phyloP scores from a whole-genome alignment of 1,140 invertebrate genomes.

The Cataglyphis hispanica region DNA sequence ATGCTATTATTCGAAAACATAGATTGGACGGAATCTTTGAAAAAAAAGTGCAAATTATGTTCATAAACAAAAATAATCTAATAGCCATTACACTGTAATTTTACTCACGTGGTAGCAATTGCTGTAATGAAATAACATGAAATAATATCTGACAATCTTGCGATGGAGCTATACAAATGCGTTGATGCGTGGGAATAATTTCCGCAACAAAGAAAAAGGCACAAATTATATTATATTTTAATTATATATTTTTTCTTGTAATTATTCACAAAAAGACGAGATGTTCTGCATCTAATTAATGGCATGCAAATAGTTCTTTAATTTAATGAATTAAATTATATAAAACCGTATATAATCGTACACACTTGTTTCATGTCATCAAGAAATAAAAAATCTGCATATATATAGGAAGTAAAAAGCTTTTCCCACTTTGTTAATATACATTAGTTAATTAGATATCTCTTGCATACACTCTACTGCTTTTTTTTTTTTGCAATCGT shows the following conservation, averaged over 20 bases:
- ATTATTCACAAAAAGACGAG: neutral
- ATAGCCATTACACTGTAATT: neutral
- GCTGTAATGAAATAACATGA: neutral
- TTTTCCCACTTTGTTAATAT: neutral
- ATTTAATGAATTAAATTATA: neutral
- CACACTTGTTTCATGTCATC: neutral
- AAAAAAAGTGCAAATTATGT: neutral
- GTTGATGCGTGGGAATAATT: neutral
- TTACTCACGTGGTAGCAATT: neutral
- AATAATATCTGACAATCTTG: slow-evolving; percentile 23
- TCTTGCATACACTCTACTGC: neutral
- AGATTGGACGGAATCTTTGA: neutral
- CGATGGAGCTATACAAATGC: slow-evolving; percentile 3
- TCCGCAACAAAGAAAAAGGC: neutral
- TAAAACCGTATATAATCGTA: neutral
- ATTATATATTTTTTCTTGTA: neutral
- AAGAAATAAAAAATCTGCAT: too few relatives aligned
- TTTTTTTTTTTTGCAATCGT: neutral
- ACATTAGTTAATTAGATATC: slow-evolving; percentile 27
- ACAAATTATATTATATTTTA: neutral
- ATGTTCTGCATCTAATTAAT: neutral
- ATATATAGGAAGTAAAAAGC: neutral
- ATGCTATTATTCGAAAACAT: neutral
- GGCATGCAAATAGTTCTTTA: neutral
- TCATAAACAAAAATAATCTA: slow-evolving; percentile 9